Base-by-base conservation (phyloP, 1,140 invertebrate genomes). In the Drosophila hydei region DNA sequence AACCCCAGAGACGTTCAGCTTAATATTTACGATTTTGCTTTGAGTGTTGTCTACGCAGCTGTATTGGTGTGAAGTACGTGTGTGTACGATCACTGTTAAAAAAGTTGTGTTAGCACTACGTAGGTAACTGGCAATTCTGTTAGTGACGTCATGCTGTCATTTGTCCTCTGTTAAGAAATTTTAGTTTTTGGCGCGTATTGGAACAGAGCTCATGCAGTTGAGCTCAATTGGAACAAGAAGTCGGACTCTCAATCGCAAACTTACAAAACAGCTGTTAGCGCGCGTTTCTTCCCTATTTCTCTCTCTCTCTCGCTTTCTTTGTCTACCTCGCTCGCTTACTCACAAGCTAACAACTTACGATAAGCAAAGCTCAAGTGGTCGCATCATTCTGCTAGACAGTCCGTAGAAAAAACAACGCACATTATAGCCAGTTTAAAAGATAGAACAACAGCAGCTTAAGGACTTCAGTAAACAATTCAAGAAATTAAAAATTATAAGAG, bases 301-400 rank as follows among this genome's bases (percentile, higher is more conserved):
- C 12, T 1, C 42, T 9, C 8, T 7, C 18, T 0, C n/a, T 38
- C 38, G 7, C 38, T 40, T 8, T 42, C 9, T 42, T 6, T 14
- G 4, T 36, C 33, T 3, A 12, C 30, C 11, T 11, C 30, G 9
- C 1, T 33, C 30, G 30, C 30, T 33, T 33, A 33, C 30, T 33
- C 30, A 33, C 9, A 33, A 33, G 12, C 38, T 42, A 1, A 21
- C 9, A 45, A 12, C 7, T 0, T 1, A 19, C 43, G 43, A 63
- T 63, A 70, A 56, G 18, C 51, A 64, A 23, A 19, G 36, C 38
- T 47, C 33, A 51, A 43, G 25, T 36, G 45, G 3, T 33, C 9
- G 3, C 3, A 16, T 30, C 48, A 50, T 30, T 60, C 25, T 12
- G 16, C 16, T 16, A 30, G 12, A 40, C 14, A 30, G 9, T 45